Base-by-base conservation (phyloP, 2,888 invertebrate species). In the Dynastes tityus region DNA sequence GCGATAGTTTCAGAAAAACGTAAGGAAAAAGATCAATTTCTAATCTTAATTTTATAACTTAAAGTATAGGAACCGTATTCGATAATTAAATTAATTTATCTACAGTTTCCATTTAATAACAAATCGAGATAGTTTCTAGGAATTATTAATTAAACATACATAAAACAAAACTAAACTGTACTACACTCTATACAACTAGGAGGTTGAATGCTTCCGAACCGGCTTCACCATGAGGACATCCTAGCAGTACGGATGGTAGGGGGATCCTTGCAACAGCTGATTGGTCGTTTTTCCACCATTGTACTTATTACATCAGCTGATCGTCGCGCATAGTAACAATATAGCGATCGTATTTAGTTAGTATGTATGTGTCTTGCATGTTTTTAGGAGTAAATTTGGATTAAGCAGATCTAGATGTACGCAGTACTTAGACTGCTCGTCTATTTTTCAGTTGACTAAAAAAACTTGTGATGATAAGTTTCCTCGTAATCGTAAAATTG, bases 271-370 rank as follows among this genome's bases (percentile, higher is more conserved):
- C 45, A 77, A 73, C 82, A 82, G 82, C 82, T 84, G 83, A 85
- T 85, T 86, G 86, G 86, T 79, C 79, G 81, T 80, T 78, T 81
- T 79, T 82, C 82, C 82, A 84, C 84, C 83, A 84, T 81, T 84
- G 82, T 82, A 82, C 80, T 81, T 80, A 81, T 83, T 83, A 82
- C 82, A 84, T 85, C 86, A 86, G 85, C 84, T 85, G 85, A 82
- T 84, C 80, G 76, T 53, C 80, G 81, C 82, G 83, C 84, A 80
- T 85, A 82, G 85, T 82, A 84, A 85, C 85, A 83, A 82, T 81
- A 77, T 78, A 58, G 55, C 70, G 55, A 68, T 51, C 49, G 68
- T 68, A 53, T 68, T 68, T 51, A 51, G 68, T 51, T 51, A 68
- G 68, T 68, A 13, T 68, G 51, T 49, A 68, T 68, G 68, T 68